Percentiles rank a stretch among this genome's conserved stretches.
Evolutionary conservation across 2,888 invertebrate species (phyloP).

Genomic region (Tortrix viridana): DNA sequence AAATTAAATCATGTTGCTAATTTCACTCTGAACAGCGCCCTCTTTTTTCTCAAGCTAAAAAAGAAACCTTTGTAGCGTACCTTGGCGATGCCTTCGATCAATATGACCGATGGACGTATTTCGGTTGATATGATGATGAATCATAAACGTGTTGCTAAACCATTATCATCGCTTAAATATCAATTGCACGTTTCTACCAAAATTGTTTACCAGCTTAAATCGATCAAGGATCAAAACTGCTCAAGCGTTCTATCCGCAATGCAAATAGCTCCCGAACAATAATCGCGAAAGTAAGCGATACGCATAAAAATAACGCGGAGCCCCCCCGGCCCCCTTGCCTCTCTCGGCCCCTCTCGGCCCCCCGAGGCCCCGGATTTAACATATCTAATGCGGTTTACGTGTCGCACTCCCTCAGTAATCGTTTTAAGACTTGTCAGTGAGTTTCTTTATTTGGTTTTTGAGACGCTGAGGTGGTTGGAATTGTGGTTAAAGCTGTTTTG

Average conservation of each 20-base stretch:
- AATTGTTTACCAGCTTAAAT: too few relatives aligned
- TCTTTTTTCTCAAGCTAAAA: too few relatives aligned
- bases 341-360: constrained; percentile 55
- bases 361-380: constrained; percentile 75
- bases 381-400: constrained; percentile 84
- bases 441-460: constrained; percentile 51
- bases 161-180: too few relatives aligned
- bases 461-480: constrained; percentile 48
- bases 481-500: constrained; percentile 9
- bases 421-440: constrained; percentile 71
- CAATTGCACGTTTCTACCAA: too few relatives aligned
- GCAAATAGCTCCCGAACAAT: constrained; percentile 79
- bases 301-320: constrained; percentile 79
- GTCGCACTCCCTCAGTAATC: constrained; percentile 74
- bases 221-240: constrained; percentile 50
- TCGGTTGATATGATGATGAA: too few relatives aligned
- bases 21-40: too few relatives aligned
- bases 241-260: constrained; percentile 51
- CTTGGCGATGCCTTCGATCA: too few relatives aligned
- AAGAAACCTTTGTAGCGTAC: too few relatives aligned
- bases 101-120: too few relatives aligned
- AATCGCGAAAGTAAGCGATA: constrained; percentile 83
- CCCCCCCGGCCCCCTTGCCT: constrained; percentile 59
- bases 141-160: too few relatives aligned
- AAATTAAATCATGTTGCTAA: not conserved